These are phyloP conservation scores for Aurelia aurita complex sp. Pacific DNA, from an alignment of 30 jellyfish, hydroid and myxozoan genomes.

Conservation along the genomic window DNA sequence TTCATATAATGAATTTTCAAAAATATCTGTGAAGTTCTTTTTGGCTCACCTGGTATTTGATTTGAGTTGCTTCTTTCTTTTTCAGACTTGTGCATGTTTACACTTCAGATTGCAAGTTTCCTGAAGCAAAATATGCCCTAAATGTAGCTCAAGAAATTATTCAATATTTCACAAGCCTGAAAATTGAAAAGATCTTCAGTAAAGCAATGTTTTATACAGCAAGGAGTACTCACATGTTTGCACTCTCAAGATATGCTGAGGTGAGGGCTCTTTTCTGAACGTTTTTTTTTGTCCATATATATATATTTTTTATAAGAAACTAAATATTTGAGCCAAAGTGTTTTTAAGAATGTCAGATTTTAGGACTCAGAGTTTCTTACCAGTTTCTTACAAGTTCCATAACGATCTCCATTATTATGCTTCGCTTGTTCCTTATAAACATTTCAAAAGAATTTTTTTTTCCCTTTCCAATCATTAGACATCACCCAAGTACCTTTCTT, in stretches of 20 bases:
- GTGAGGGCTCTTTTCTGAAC: slow-evolving; percentile 14
- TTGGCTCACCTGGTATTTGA: not conserved
- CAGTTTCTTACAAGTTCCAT: no score
- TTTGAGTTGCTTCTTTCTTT: not conserved
- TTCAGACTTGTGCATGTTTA: slow-evolving; percentile 72
- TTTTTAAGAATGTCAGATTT: no score
- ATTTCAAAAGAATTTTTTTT: no score
- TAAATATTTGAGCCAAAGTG: no score
- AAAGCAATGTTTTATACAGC: slow-evolving; percentile 76
- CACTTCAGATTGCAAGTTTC: slow-evolving; percentile 85
- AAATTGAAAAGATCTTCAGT: slow-evolving; percentile 15
- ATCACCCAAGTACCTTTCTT: no score
- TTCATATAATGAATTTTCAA: no score
- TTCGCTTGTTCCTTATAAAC: no score
- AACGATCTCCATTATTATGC: no score
- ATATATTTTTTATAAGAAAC: no score
- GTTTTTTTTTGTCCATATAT: no score
- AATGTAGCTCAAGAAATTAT: slow-evolving; percentile 55
- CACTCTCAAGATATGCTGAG: slow-evolving; percentile 87
- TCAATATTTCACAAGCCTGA: slow-evolving; percentile 21
- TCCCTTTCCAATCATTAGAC: no score
- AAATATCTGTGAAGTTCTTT: not conserved
- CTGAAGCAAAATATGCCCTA: slow-evolving; percentile 86
- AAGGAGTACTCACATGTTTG: slow-evolving; percentile 77
- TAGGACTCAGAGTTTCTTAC: no score